Percentiles rank a stretch among this genome's conserved stretches.
These are phyloP conservation scores for Huso huso DNA, from an alignment of 2,797 vertebrate genomes.

Conservation along the genomic window DNA sequence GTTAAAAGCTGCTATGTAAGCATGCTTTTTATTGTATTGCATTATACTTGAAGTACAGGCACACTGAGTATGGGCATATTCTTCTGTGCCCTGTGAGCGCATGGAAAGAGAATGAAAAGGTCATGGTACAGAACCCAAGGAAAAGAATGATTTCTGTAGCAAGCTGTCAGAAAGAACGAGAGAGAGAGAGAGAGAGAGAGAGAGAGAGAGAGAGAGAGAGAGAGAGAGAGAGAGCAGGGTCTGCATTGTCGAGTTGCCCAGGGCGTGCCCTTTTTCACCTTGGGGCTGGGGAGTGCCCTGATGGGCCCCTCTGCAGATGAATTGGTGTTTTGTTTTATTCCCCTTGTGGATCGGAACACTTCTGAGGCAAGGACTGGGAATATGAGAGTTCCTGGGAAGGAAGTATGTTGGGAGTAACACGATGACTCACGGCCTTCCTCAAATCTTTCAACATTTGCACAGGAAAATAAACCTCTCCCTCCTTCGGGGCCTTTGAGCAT, in stretches of 20 bases:
- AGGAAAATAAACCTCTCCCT: conserved; percentile 51
- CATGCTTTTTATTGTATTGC: too few species aligned
- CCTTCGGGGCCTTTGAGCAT: conserved; percentile 27
- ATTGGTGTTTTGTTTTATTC: too few species aligned
- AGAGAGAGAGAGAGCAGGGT: not conserved
- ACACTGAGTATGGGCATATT: too few species aligned
- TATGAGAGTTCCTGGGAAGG: too few species aligned
- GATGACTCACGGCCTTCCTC: conserved; percentile 55
- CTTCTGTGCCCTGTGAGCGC: not conserved
- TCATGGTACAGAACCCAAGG: not conserved
- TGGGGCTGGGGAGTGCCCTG: too few species aligned
- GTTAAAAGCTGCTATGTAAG: too few species aligned
- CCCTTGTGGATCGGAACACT: too few species aligned
- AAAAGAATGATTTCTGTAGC: not conserved
- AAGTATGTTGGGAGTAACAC: conserved; percentile 18
- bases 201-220: not conserved
- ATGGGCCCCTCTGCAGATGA: too few species aligned
- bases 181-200: not conserved
- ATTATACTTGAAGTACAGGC: too few species aligned
- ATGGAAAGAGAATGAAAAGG: not conserved
- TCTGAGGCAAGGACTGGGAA: too few species aligned
- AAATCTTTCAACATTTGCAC: conserved; percentile 64
- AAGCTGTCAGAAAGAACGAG: not conserved
- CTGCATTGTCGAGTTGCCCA: too few species aligned
- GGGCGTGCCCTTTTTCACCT: too few species aligned